Base-by-base conservation (phyloP, 2,888 invertebrate species). In the Acanthosepion esculentum region DNA sequence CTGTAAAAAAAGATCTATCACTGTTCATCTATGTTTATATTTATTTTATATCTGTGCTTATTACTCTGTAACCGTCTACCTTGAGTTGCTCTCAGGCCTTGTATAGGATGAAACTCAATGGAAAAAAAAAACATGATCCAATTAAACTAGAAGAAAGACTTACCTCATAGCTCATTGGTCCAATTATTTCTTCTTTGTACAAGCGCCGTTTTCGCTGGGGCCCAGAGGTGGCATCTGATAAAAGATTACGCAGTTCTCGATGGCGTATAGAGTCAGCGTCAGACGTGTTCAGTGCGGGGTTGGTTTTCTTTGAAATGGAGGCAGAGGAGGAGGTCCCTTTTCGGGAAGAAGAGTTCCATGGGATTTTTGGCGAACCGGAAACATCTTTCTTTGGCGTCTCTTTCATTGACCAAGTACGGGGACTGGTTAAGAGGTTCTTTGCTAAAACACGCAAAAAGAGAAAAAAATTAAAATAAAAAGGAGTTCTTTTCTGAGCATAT, bases 141-240 rank as follows among this genome's bases (percentile, higher is more conserved):
- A 26, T 33, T 29, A 48, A 48, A 92, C 4, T 10, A 0, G 33
- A 33, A 48, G 12, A 50, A 92, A 26, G 29, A 6, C 29, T 29
- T 29, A 50, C 92, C 92, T 92, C 92, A 50, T 92, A 55, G 29
- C 94, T 94, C 53, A 94, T 59, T 41, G 53, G 94, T 26, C 94
- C 53, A 41, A 94, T 23, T 41, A 94, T 94, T 23, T 94, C 33
- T 26, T 53, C 55, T n/a, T 94, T 59, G 59, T 94, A 53, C 33
- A 55, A 41, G 4, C 53, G 33, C 26, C 94, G 12, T 53, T 94
- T 94, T 8, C 78, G n/a, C 29, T n/a, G 78, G 0, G n/a, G n/a
- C 78, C 29, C 78, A 78, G 78, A n/a, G 12, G 78, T n/a, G 3
- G 78, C n/a, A 78, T 12, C n/a, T 10, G 78, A n/a, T n/a, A 78